Conservation (phyloP, 2,888 invertebrate genomes). For the Iselma pallidipennis region DNA sequence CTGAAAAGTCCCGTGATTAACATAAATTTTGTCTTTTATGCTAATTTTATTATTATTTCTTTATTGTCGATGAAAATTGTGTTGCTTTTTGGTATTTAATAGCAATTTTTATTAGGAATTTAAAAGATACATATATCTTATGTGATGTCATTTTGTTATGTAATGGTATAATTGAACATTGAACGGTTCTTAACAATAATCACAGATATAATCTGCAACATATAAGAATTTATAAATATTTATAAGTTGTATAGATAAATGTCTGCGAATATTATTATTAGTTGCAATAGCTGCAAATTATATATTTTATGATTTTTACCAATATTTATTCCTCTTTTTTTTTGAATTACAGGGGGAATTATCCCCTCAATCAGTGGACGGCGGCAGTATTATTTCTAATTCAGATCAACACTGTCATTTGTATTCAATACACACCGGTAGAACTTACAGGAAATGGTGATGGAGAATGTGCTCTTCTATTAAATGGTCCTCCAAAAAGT, state of each 20-base stretch:
- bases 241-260: background rate
- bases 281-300: too few species aligned
- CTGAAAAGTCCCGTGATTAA: background rate
- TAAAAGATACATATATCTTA: background rate
- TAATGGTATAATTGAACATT: background rate
- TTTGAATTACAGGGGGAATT: conserved; percentile 27
- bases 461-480: conserved; percentile 75
- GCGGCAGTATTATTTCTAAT: background rate
- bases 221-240: background rate
- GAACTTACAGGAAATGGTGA: conserved; percentile 46
- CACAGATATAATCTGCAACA: background rate
- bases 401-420: conserved; percentile 15
- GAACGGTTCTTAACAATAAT: background rate
- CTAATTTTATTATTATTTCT: background rate
- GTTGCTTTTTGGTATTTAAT: too few species aligned
- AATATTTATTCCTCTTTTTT: background rate
- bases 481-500: conserved; percentile 77
- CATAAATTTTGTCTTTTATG: background rate
- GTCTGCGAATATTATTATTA: too few species aligned
- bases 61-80: too few species aligned
- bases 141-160: conserved; percentile 5
- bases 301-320: too few species aligned
- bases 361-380: conserved; percentile 17
- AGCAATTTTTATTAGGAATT: too few species aligned
- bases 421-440: conserved; percentile 51